A percentile compares a stretch with the other conserved stretches of the same genome.
phyloP scores from a whole-genome alignment of 2,888 invertebrate species.

The Lasius fuliginosus region DNA sequence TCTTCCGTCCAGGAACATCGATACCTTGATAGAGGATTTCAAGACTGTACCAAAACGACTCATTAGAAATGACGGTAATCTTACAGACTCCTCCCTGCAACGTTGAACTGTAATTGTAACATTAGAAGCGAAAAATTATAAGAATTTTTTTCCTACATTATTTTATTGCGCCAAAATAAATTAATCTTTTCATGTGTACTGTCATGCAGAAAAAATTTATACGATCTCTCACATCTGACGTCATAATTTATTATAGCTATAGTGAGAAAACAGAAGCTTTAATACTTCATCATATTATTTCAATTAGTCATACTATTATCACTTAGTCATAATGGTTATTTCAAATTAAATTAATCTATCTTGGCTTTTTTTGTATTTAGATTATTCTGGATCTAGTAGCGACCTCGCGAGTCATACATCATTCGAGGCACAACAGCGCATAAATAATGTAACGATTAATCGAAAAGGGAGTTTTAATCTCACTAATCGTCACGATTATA shows the following conservation, averaged over 20 bases:
- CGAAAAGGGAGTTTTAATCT: conserved; percentile 84
- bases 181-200: neutral
- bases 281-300: neutral
- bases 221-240: neutral
- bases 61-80: conserved; percentile 77
- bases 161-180: neutral
- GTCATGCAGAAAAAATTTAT: neutral
- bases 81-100: neutral
- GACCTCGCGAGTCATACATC: conserved; percentile 78
- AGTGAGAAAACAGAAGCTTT: neutral
- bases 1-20: conserved; percentile 67
- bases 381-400: conserved; percentile 80
- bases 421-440: conserved; percentile 79
- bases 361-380: conserved; percentile 60
- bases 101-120: neutral
- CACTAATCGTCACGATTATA: conserved; percentile 74
- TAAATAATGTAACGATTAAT: conserved; percentile 76
- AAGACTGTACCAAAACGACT: conserved; percentile 73
- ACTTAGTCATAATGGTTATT: neutral
- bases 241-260: neutral
- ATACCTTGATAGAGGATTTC: conserved; percentile 66
- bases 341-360: neutral
- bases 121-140: neutral
- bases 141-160: neutral
- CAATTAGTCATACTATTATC: neutral